phyloP scores from a whole-genome alignment of 23 tunicate genomes.

The Trididemnum nubilum region DNA sequence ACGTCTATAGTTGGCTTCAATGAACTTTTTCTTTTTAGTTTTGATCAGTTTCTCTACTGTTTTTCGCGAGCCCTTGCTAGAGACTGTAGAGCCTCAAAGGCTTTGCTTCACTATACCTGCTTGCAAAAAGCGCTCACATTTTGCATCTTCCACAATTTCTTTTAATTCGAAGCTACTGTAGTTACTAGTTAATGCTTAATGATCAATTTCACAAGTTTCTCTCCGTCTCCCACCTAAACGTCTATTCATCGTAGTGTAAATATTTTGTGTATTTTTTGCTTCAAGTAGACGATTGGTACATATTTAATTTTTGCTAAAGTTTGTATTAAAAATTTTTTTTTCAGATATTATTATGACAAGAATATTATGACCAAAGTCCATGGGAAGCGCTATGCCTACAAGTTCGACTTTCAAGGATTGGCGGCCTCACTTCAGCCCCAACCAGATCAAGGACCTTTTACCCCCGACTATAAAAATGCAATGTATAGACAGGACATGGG shows the following conservation, averaged over 20 bases:
- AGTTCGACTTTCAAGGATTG: constrained; percentile 97
- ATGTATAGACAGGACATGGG: constrained; percentile 57
- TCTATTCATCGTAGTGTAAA: too few relatives aligned
- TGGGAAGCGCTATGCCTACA: constrained; percentile 99
- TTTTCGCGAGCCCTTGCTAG: background rate
- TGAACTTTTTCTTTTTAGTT: background rate
- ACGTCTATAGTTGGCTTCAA: too few relatives aligned
- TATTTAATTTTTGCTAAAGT: too few relatives aligned
- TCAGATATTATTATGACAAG: constrained; percentile 98
- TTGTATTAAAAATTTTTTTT: background rate
- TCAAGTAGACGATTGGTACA: too few relatives aligned
- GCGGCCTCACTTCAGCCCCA: constrained; percentile 94
- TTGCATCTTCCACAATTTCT: background rate
- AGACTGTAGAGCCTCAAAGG: background rate
- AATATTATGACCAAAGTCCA: constrained; percentile 99
- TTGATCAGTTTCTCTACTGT: background rate
- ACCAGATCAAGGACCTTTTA: constrained; percentile 74
- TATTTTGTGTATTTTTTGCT: too few relatives aligned
- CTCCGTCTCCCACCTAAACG: too few relatives aligned
- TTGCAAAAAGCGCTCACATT: background rate
- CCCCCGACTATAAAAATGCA: constrained; percentile 52
- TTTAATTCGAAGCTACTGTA: too few relatives aligned
- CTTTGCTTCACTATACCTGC: background rate
- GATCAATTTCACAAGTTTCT: too few relatives aligned
- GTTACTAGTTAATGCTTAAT: too few relatives aligned